Conservation (phyloP, 2,797 vertebrate species). For the Petrocephalus schoutedeni region DNA sequence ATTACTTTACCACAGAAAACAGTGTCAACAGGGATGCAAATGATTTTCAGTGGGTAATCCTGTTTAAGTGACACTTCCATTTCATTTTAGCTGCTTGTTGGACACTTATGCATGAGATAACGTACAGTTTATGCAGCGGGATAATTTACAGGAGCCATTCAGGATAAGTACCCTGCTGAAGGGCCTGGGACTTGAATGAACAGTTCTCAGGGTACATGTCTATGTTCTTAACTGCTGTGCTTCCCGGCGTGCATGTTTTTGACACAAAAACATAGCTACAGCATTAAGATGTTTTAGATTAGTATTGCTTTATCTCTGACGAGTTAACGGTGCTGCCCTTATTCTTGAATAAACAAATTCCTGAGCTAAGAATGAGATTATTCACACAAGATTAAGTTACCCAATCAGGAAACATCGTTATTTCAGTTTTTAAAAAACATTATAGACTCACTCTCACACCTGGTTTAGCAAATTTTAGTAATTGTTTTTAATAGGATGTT, state of each 20-base stretch:
- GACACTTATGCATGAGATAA: background rate
- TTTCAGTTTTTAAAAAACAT: background rate
- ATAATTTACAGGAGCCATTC: background rate
- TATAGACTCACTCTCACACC: background rate
- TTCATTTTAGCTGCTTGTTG: background rate
- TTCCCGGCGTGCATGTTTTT: background rate
- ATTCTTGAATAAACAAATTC: background rate
- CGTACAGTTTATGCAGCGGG: background rate
- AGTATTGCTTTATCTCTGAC: background rate
- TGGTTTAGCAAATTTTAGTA: background rate
- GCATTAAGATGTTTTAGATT: background rate
- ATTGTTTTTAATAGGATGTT: background rate
- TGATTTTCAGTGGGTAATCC: slow-evolving; percentile 3
- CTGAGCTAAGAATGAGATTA: background rate
- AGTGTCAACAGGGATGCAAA: background rate
- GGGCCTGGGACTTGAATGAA: background rate
- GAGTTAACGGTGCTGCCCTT: background rate
- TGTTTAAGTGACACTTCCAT: background rate
- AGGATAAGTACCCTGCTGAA: background rate
- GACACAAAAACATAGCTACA: background rate
- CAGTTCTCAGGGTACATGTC: background rate
- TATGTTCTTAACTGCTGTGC: background rate
- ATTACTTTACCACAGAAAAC: background rate
- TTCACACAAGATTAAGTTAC: background rate
- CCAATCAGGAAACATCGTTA: background rate